Conservation (phyloP, 2,888 invertebrate species). For the Monochamus alternatus region DNA sequence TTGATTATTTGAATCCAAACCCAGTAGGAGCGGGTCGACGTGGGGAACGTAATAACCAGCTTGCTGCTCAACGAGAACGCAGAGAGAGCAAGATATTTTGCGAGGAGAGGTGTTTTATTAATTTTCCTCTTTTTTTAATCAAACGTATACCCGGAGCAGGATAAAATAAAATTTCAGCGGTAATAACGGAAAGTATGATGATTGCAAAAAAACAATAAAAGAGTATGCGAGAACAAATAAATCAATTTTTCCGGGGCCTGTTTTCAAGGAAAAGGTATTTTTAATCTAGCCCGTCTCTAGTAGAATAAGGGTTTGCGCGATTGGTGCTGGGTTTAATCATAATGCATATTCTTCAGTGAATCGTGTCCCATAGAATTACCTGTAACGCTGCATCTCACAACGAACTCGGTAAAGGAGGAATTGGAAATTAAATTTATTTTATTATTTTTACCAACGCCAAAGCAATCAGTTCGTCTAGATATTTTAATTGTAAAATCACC, state of each 20-base stretch:
- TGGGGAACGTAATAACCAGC: slow-evolving; percentile 20
- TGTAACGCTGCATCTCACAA: neutral
- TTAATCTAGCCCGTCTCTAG: slow-evolving; percentile 14
- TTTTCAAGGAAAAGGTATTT: slow-evolving; percentile 19
- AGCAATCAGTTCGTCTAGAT: neutral
- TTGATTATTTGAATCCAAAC: slow-evolving; percentile 25
- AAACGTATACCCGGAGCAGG: slow-evolving; percentile 14
- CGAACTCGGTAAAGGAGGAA: too few relatives aligned
- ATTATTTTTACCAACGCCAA: neutral
- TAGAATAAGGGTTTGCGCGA: slow-evolving; percentile 11
- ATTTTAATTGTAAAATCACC: too few relatives aligned
- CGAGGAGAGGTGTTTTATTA: slow-evolving; percentile 33
- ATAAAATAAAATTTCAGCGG: slow-evolving; percentile 35
- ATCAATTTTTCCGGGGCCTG: slow-evolving; percentile 12
- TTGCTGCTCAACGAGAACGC: slow-evolving; percentile 19
- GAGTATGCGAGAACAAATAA: slow-evolving; percentile 29
- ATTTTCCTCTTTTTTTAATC: slow-evolving; percentile 33
- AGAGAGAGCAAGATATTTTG: slow-evolving; percentile 19
- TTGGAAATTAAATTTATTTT: too few relatives aligned
- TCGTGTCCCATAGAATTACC: slow-evolving; percentile 6
- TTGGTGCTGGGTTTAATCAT: slow-evolving; percentile 6
- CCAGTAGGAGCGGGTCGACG: neutral
- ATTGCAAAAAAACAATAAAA: slow-evolving; percentile 30
- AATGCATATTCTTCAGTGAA: neutral
- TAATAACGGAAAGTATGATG: slow-evolving; percentile 34